Evolutionary conservation across 2,113 vertebrate species (phyloP), one percentile per base, ranked within the genome.

Genomic region (Trogon surrucura): DNA sequence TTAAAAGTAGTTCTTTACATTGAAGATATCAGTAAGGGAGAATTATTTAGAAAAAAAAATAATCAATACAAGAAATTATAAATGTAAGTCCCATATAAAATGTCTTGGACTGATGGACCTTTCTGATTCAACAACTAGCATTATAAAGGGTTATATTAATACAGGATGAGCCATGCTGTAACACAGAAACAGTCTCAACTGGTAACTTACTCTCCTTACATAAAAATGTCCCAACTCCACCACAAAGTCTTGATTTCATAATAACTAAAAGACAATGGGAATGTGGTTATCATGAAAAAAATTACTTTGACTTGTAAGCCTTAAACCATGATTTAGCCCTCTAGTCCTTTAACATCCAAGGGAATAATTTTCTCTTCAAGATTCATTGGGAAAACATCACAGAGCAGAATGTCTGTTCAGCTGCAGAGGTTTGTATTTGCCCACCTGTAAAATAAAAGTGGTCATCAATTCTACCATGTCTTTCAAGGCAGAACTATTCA

Each of bases 1-100:
- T 93, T 93, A 38, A 92, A 93, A 94, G 80, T 29, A 92, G 92
- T 86, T 89, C 94, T 96, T 73, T 84, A 89, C 89, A 36, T 94
- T 9, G 12, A 92, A 72, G 85, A 92, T 89, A 84, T 70, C 69
- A 80, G 51, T 80, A 78, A 89, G 34, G 47, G 19, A 77, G 29
- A 85, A 67, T 73, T 85, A 2, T 82, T 86, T 36, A 72, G 32
- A 34, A 32, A 65, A 78, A 29, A 10, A 2, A 48, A 64, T 75
- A 36, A 64, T 57, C 72, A 84, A 57, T 83, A 93, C 36, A 53
- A 88, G 70, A 91, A 95, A 75, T 92, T 69, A 85, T 56, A 86
- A 70, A 61, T 74, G 36, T 89, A 97, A 95, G 93, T 93, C 81
- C 80, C 13, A 65, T 65, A 65, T 38, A 83, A 86, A 94, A 85